A percentile compares a stretch with the other conserved stretches of the same genome.
Conservation (phyloP, 2,797 vertebrate species). For the Argentina silus region DNA sequence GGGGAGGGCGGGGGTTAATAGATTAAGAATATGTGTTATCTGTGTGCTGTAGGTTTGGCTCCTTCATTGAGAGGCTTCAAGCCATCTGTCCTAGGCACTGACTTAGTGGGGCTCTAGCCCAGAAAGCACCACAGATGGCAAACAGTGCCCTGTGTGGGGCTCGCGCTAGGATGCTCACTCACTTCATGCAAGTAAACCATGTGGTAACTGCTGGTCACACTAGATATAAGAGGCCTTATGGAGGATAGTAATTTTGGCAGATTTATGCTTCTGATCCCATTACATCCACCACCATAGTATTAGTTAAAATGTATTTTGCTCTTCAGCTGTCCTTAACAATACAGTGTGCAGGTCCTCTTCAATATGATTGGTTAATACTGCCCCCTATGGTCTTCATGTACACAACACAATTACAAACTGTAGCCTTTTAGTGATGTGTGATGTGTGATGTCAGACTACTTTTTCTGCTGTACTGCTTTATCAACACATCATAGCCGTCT, state of each 20-base stretch:
- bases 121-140: constrained; percentile 68
- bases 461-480: too few species aligned
- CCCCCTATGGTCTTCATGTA: constrained; percentile 55
- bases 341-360: background rate
- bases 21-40: constrained; percentile 12
- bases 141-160: constrained; percentile 60
- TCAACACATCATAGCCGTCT: too few species aligned
- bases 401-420: constrained; percentile 25
- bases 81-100: constrained; percentile 65
- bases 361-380: constrained; percentile 59
- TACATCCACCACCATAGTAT: too few species aligned
- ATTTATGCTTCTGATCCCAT: background rate
- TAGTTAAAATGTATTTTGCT: background rate
- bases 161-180: constrained; percentile 48
- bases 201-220: constrained; percentile 41
- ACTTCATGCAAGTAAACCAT: constrained; percentile 57
- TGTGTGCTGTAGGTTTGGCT: constrained; percentile 56
- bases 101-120: constrained; percentile 16
- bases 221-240: constrained; percentile 21
- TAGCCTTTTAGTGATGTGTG: too few species aligned
- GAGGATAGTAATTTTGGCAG: constrained; percentile 14
- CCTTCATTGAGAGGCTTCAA: constrained; percentile 65
- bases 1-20: too few species aligned
- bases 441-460: too few species aligned
- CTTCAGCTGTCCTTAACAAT: background rate